Base-by-base conservation (phyloP, 2,113 vertebrate species). In the Oreochromis aureus region DNA sequence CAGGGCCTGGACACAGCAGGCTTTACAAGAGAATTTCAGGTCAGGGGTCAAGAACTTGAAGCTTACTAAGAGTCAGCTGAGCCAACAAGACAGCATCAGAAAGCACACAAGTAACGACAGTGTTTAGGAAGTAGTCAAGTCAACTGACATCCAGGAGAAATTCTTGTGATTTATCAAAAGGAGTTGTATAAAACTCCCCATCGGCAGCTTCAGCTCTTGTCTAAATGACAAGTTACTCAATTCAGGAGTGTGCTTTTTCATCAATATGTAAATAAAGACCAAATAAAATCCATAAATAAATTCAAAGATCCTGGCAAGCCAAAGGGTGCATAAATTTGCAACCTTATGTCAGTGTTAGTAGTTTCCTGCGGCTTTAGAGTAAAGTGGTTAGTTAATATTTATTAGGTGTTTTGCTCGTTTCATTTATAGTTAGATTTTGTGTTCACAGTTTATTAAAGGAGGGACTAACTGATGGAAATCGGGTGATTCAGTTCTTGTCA, bases 171-270 rank as follows among this genome's bases (percentile, higher is more conserved):
- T 46, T 27, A 18, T 51, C 7, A 7, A 6, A 16, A 18, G 3
- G 6, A 18, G 16, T 48, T 48, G 46, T 3, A 3, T 7, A 51
- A 51, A 36, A 51, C 19, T 19, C 22, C 13, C 2, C 39, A 6
- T 73, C 13, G 22, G 44, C 66, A 71, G 39, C 36, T 44, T 27
- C 39, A 4, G 66, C 39, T 27, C 39, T 24, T 1, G 12, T 24
- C 63, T 0, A 24, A 71, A 24, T 22, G n/a, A 24, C 63, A 24
- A 13, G 36, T 71, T 69, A 41, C 19, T 41, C 36, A 69, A 22
- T 22, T 69, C 63, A 15, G n/a, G 11, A n/a, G 32, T 22, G 1
- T 3, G 2, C 1, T 13, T 24, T 6, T 1, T 0, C 1, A 10
- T 46, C 39, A n/a, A n/a, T 66, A 46, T 46, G 39, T 73, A 73